phyloP scores from a whole-genome alignment of 2,113 vertebrate species.

The Platysternon megacephalum region DNA sequence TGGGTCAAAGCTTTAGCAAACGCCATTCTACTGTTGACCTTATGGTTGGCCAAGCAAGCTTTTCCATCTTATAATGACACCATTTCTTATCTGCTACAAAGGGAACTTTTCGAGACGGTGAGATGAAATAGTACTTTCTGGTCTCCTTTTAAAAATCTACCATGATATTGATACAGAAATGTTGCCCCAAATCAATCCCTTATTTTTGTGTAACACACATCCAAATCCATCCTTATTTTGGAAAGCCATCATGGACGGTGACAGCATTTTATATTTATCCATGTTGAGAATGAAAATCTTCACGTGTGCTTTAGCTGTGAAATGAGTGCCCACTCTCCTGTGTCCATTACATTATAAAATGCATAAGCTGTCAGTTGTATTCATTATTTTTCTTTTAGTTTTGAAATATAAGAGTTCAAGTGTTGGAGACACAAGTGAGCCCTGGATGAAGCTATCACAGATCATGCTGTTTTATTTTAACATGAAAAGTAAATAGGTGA shows the following conservation, averaged over 20 bases:
- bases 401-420: background rate
- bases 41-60: background rate
- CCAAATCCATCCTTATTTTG: background rate
- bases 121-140: background rate
- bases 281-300: background rate
- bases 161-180: background rate
- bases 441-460: fast-evolving
- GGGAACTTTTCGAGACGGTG: background rate
- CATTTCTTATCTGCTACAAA: background rate
- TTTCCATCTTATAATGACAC: slow-evolving; percentile 36
- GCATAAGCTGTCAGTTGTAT: background rate
- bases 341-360: background rate
- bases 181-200: background rate
- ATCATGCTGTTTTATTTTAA: background rate
- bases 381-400: background rate
- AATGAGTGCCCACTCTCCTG: background rate
- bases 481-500: background rate
- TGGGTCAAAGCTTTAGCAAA: slow-evolving; percentile 42
- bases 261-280: background rate
- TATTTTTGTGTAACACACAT: background rate
- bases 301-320: background rate
- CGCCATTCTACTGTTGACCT: slow-evolving; percentile 27
- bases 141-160: background rate
- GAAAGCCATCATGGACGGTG: background rate
- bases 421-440: background rate